Evolutionary conservation across 2,888 invertebrate species (phyloP).

Genomic region (Megastigmus dorsalis): DNA sequence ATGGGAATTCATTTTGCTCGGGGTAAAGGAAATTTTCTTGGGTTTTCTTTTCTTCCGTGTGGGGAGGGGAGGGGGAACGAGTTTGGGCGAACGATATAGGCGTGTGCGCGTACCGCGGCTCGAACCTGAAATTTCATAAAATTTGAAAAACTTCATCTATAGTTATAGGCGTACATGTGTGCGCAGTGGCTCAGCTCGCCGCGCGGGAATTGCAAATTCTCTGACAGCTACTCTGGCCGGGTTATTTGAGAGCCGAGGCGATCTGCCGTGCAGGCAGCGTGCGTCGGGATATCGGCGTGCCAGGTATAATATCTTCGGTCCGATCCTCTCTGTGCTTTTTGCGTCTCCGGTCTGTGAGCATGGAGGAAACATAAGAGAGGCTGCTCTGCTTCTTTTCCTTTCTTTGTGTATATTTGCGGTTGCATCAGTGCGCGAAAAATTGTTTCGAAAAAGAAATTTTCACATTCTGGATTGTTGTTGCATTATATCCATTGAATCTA

Average conservation of each 20-base stretch:
- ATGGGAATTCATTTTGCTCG: constrained; percentile 42
- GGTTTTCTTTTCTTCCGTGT: constrained; percentile 23
- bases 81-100: not conserved
- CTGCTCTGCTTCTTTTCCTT: no score
- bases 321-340: no score
- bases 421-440: no score
- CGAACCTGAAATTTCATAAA: constrained; percentile 54
- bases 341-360: no score
- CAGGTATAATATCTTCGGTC: not conserved
- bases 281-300: not conserved
- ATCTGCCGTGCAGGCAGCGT: not conserved
- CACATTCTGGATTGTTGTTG: no score
- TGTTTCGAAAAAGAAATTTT: no score
- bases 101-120: constrained; percentile 23
- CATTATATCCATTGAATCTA: no score
- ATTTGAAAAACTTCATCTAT: constrained; percentile 50
- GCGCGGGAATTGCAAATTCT: constrained; percentile 57
- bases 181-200: constrained; percentile 14
- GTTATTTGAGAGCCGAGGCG: constrained; percentile 34
- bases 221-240: constrained; percentile 56
- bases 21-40: constrained; percentile 40
- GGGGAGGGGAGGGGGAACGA: not conserved
- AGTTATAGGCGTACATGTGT: not conserved
- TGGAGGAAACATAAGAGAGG: no score
- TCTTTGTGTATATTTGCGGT: no score